Evolutionary conservation across 2,113 vertebrate genomes (phyloP), one percentile per base, ranked within the genome.

Genomic region (Eudyptes chrysolophus): DNA sequence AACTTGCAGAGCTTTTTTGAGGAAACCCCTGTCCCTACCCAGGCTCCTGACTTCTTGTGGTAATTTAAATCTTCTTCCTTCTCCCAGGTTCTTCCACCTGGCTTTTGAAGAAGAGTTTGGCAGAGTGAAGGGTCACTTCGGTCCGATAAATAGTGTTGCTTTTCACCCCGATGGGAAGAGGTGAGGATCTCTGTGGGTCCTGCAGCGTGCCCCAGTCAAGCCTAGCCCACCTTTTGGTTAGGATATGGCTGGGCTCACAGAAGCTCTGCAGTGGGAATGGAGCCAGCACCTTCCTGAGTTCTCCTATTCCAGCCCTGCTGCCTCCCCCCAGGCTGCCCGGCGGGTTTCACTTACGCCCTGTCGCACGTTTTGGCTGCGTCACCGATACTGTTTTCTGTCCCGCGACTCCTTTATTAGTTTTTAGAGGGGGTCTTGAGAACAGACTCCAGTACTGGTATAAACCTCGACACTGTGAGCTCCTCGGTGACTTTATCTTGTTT

Each of bases 161-260:
- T 99, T 99, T 93, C 99, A 99, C 94, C 99, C 99, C 0, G 99
- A 99, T 13, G 99, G 99, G 71, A 99, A 99, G 95, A 99, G 99
- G 99, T 99, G 97, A 94, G 95, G 20, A 11, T 49, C 42, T 27
- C 13, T 29, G n/a, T 4, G 51, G 16, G 6, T 8, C 57, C 10
- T 36, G 13, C 46, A 27, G 71, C 0, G 0, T 36, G 30, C 18
- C 44, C 61, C 14, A 26, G 5, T 2, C 20, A 29, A 13, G n/a
- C n/a, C 64, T 16, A 2, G 46, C 26, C 17, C 38, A 4, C 9
- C 30, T 54, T 64, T 36, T 5, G 10, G 5, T 2, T 21, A 6
- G 70, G 58, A 6, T 25, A 0, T 0, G 6, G 13, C 26, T 51
- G 42, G 0, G 10, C 42, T 22, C 8, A 0, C 0, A 0, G 16